Percentiles rank a stretch among this genome's conserved stretches.
These are phyloP conservation scores for Poicephalus gulielmi DNA, from an alignment of 2,113 vertebrate species.

Conservation along the genomic window DNA sequence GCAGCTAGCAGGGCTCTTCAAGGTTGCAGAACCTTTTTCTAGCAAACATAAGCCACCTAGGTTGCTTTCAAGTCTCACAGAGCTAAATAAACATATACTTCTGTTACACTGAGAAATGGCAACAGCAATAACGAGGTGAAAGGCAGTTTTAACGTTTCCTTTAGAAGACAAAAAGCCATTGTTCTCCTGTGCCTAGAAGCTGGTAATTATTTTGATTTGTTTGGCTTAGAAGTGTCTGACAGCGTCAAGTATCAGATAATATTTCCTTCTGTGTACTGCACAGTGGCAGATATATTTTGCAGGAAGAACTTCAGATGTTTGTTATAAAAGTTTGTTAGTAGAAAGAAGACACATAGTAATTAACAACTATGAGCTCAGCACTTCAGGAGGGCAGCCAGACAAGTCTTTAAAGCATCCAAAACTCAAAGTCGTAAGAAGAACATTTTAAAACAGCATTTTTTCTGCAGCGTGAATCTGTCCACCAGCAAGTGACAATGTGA, in stretches of 20 bases:
- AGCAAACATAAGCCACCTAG: neutral
- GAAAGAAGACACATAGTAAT: neutral
- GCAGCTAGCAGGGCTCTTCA: neutral
- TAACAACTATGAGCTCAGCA: fast-evolving
- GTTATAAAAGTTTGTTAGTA: neutral
- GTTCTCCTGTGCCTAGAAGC: slow-evolving; percentile 20
- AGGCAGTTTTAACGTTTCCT: neutral
- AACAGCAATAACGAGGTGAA: neutral
- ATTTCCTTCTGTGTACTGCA: neutral
- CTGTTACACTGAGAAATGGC: neutral
- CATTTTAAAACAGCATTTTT: neutral
- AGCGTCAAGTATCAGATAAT: neutral
- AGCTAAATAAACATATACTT: neutral
- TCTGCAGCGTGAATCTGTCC: neutral
- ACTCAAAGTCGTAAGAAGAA: neutral
- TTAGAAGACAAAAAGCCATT: slow-evolving; percentile 19
- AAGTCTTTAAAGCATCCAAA: neutral
- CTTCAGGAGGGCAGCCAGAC: neutral
- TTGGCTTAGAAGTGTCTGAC: neutral
- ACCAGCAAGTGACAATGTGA: neutral
- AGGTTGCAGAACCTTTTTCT: neutral
- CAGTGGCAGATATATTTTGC: neutral
- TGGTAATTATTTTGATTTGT: neutral
- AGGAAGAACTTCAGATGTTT: slow-evolving; percentile 28
- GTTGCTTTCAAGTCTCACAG: neutral